Evolutionary conservation across 2,888 invertebrate species (phyloP).

Genomic region (Synergus gifuensis): DNA sequence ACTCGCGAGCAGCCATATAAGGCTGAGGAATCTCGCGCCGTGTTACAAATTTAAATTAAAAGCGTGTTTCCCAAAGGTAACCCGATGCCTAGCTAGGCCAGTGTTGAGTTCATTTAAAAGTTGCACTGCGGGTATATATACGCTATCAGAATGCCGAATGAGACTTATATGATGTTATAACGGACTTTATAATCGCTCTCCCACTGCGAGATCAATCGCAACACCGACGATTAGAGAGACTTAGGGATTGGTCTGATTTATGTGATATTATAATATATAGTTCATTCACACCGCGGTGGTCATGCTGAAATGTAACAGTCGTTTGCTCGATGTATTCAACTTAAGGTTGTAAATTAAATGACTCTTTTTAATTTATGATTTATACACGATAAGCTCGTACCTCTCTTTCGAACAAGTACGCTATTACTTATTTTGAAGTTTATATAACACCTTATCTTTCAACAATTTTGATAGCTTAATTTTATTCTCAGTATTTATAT

Average conservation of each 20-base stretch:
- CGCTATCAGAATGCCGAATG: constrained; percentile 37
- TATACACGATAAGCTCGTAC: background rate
- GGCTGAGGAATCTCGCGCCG: constrained; percentile 59
- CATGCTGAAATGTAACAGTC: background rate
- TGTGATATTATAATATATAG: constrained; percentile 33
- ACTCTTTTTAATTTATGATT: background rate
- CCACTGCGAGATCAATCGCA: constrained; percentile 49
- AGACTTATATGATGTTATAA: constrained; percentile 45
- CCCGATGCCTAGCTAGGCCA: constrained; percentile 59
- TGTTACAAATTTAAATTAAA: constrained; percentile 72
- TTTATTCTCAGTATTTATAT: background rate
- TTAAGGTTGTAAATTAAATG: background rate
- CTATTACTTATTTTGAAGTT: background rate
- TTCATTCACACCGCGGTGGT: constrained; percentile 8
- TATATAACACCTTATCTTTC: background rate
- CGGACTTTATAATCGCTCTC: constrained; percentile 26
- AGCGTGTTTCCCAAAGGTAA: constrained; percentile 67
- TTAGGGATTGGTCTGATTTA: constrained; percentile 39
- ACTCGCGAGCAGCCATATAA: constrained; percentile 60
- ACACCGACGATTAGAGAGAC: constrained; percentile 43
- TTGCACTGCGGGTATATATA: constrained; percentile 31
- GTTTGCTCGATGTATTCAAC: background rate
- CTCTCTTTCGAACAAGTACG: background rate
- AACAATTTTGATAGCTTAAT: background rate
- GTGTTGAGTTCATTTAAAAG: constrained; percentile 56